A percentile compares a stretch with the other conserved stretches of the same genome.
Conservation (phyloP, 2,113 vertebrate genomes). For the Stegostoma tigrinum region DNA sequence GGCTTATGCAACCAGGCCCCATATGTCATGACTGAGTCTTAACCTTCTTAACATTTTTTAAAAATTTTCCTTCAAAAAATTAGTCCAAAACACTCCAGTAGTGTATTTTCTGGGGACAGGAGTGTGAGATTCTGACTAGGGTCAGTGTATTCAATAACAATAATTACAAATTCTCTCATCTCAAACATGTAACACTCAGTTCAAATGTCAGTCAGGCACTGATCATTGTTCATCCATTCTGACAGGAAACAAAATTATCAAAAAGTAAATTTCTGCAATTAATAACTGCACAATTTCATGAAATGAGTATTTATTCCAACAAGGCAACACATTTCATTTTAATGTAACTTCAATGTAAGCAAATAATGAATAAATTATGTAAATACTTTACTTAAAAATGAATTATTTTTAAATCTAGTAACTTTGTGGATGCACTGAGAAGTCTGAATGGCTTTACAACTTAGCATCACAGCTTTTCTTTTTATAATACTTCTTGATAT, state of each 20-base stretch:
- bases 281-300: background rate
- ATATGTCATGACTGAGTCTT: background rate
- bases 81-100: background rate
- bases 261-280: background rate
- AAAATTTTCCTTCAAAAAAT: background rate
- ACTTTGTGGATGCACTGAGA: background rate
- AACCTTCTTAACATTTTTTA: background rate
- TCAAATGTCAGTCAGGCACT: background rate
- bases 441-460: background rate
- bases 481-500: background rate
- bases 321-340: background rate
- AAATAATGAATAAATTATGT: background rate
- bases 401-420: slow-evolving; percentile 8
- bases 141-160: background rate
- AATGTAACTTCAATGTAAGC: background rate
- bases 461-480: background rate
- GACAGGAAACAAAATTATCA: slow-evolving; percentile 4
- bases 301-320: background rate
- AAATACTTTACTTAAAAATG: background rate
- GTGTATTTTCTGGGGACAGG: background rate
- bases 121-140: background rate
- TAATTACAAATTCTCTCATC: slow-evolving; percentile 2
- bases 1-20: no score
- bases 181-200: background rate
- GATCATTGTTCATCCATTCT: background rate